phyloP scores from a whole-genome alignment of 2,888 invertebrate genomes.

The Acanthoscelides obtectus region DNA sequence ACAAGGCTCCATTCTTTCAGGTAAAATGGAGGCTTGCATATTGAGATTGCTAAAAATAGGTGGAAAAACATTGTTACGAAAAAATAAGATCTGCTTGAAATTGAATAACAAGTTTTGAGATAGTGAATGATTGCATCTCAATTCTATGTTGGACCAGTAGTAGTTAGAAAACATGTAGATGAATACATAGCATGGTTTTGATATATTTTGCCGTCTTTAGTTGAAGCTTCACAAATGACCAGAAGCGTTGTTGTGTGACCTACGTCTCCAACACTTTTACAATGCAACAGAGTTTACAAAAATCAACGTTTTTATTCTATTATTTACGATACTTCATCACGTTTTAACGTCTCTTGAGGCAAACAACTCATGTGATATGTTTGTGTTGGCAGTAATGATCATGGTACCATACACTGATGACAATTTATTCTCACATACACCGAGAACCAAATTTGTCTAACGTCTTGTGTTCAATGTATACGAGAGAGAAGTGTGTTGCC shows the following conservation, averaged over 20 bases:
- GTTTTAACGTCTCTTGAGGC: too few species aligned
- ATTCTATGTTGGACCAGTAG: constrained; percentile 36
- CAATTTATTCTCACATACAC: too few species aligned
- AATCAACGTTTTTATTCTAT: too few species aligned
- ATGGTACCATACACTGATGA: too few species aligned
- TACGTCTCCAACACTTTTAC: too few species aligned
- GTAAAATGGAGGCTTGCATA: constrained; percentile 67
- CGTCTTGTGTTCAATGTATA: too few species aligned
- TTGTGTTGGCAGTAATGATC: too few species aligned
- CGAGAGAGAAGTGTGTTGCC: too few species aligned
- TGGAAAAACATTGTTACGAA: constrained; percentile 19
- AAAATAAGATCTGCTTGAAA: constrained; percentile 30
- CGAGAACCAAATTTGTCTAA: too few species aligned
- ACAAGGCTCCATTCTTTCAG: constrained; percentile 83
- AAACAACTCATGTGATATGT: too few species aligned
- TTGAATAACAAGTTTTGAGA: constrained; percentile 27
- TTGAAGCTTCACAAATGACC: constrained; percentile 30
- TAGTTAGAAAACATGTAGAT: constrained; percentile 33
- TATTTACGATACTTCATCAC: too few species aligned
- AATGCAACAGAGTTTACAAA: too few species aligned
- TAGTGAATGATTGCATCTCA: constrained; percentile 28
- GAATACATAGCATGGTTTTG: constrained; percentile 21
- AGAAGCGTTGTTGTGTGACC: background rate
- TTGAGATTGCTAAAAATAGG: constrained; percentile 43
- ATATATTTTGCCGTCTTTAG: constrained; percentile 23